Base-by-base conservation (phyloP, 2,113 vertebrate genomes). In the Hypomesus transpacificus region DNA sequence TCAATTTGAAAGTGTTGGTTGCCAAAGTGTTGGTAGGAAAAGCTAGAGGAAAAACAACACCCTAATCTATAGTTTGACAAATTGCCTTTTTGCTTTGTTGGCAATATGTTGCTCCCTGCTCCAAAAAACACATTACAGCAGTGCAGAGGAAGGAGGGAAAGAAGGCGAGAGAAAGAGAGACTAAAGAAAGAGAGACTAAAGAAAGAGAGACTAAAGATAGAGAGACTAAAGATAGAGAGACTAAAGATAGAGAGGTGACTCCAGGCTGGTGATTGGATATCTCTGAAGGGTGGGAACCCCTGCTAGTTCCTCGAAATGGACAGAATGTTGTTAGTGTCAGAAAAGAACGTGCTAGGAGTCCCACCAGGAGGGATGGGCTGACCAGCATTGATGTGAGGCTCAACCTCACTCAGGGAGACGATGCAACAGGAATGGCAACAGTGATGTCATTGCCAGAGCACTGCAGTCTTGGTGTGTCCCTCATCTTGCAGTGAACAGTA, bases 51-150 rank as follows among this genome's bases (percentile, higher is more conserved):
- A 46, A 46, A 34, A 20, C 21, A 17, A 3, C 4, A 26, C 39
- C n/a, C 18, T 46, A 9, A 46, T 65, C 63, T 65, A 18, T 13
- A 46, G 31, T 65, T 22, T 65, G 63, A 51, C 63, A 65, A 65
- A 65, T 39, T n/a, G 34, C 4, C 3, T 14, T 51, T 20, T 65
- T 65, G 13, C 18, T 65, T 34, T 21, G 63, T 50, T 65, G 63
- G n/a, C 13, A 20, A 13, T 21, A 13, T 50, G 9, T n/a, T 11
- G 18, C 39, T 46, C 39, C 39, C 39, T 46, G 39, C 39, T 46
- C 39, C 39, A 11, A 46, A 46, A 46, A 46, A 46, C 39, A 11
- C 39, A 46, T 46, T 9, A 46, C 39, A 46, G 8, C 39, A 46
- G 39, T 46, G 39, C 7, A 46, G 39, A 46, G 39, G 9, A 11